Evolutionary conservation across 35 echinoderm and acorn worm species (phyloP), one percentile per base, ranked within the genome.

Genomic region (Strongylocentrotus purpuratus): DNA sequence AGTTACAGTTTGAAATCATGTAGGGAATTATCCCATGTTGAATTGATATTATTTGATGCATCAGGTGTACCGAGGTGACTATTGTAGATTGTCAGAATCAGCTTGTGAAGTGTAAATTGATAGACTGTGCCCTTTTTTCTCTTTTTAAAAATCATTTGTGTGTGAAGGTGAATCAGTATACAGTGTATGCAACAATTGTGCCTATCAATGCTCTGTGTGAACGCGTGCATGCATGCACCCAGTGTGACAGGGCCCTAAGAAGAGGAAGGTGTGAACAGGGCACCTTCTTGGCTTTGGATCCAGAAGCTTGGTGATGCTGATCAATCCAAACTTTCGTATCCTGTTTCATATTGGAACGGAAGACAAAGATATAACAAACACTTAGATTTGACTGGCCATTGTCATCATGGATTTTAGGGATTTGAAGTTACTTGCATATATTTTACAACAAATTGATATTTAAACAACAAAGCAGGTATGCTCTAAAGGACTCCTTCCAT

Each of bases 201-300:
- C 65, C 65, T 78, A 28, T 4, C n/a, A n/a, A 78, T 78, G 65
- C 65, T 78, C 25, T 4, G 3, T 4, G 65, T 78, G 65, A 78
- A 78, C 65, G 28, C 7, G 25, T 78, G 65, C 65, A 78, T 28
- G 20, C 28, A 78, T 78, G 65, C 28, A 25, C 20, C 65, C 65
- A 78, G 65, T 78, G 65, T 78, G 65, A 78, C 25, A 22, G 20
- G 65, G 25, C 65, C 28, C 22, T 78, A 78, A 78, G 65, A 78
- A 41, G 87, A 46, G 45, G 87, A 89, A 89, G 87, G 87, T 46
- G 87, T 35, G 15, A 89, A 46, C 45, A 78, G 87, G 45, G 33
- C 87, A 89, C 87, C 87, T 89, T 86, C 85, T 86, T 13, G 85
- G 85, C 85, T 86, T 86, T 89, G 87, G 87, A 33, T 89, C 87